Evolutionary conservation across 2,888 invertebrate genomes (phyloP).

Genomic region (Macrophya annulata): DNA sequence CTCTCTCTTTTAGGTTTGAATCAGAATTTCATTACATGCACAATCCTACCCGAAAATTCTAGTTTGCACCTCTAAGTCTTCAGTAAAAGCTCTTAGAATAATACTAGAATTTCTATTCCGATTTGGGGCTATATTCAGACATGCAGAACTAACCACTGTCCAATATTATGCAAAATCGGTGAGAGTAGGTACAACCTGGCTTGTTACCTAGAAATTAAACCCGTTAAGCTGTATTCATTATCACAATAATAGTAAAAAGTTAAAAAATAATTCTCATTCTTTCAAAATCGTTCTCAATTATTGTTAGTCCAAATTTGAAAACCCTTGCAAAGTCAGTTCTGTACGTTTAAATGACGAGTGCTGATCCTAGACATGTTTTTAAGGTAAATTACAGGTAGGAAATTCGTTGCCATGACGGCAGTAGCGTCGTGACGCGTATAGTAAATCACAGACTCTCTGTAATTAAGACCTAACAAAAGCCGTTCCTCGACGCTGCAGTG

Average conservation of each 20-base stretch:
- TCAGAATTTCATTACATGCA: too few species aligned
- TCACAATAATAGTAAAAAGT: too few species aligned
- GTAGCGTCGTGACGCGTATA: background rate
- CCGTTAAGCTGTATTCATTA: background rate
- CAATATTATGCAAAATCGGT: constrained; percentile 6
- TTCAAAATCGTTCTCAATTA: background rate
- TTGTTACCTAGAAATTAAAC: background rate
- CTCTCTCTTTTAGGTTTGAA: too few species aligned
- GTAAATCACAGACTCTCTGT: constrained; percentile 14
- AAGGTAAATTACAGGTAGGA: constrained; percentile 14
- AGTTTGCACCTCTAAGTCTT: too few species aligned
- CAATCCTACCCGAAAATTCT: too few species aligned
- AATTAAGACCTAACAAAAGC: background rate
- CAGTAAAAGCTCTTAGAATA: too few species aligned
- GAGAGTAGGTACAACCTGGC: background rate
- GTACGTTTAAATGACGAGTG: background rate
- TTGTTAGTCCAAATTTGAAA: background rate
- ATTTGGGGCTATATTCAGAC: background rate
- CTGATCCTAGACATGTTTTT: background rate
- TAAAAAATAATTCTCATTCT: background rate
- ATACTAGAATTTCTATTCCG: too few species aligned
- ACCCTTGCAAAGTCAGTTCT: background rate
- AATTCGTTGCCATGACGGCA: constrained; percentile 11
- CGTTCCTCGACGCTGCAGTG: background rate
- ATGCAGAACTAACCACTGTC: background rate